Evolutionary conservation across 2,888 invertebrate genomes (phyloP), one percentile per base, ranked within the genome.

Genomic region (Zeuzera pyrina): DNA sequence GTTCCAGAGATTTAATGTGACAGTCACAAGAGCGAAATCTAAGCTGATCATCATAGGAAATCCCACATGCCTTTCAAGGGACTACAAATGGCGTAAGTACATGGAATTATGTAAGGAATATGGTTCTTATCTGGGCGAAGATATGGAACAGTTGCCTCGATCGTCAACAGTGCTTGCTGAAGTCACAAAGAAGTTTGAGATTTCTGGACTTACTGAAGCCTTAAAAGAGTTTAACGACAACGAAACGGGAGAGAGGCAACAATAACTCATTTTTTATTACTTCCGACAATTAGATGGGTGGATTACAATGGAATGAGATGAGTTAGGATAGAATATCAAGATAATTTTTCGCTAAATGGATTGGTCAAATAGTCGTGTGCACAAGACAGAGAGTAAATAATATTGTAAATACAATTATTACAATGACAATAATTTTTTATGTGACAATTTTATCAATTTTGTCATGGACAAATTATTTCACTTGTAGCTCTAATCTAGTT

Each of bases 1-100:
- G 34, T 76, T 85, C 3, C 77, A 90, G 84, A 73, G 91, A 32
- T 91, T 92, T 62, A 93, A 93, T 65, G 92, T 93, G 2, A 88
- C 91, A 0, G 49, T 92, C 4, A 91, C 91, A 0, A 71, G 92
- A 34, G 91, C 92, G 0, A 88, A 88, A 61, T 85, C 88, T n/a
- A 85, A 92, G 38, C 62, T 90, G n/a, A 87, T 92, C 15, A 71
- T 70, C 13, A 46, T 71, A 64, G 90, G 64, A 57, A 89, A 78
- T 77, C 88, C 57, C 22, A 42, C 62, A 0, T 76, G 81, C 8
- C 53, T 85, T 15, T 49, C 58, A 15, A 63, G 61, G 30, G 57
- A 64, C 21, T 36, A 52, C 3, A 64, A 70, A 37, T 85, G 85
- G 85, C 44, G 45, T 6, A 38, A 40, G 12, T 74, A 63, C 29